phyloP scores from a whole-genome alignment of 2,113 vertebrate genomes.

The Ameiurus melas region DNA sequence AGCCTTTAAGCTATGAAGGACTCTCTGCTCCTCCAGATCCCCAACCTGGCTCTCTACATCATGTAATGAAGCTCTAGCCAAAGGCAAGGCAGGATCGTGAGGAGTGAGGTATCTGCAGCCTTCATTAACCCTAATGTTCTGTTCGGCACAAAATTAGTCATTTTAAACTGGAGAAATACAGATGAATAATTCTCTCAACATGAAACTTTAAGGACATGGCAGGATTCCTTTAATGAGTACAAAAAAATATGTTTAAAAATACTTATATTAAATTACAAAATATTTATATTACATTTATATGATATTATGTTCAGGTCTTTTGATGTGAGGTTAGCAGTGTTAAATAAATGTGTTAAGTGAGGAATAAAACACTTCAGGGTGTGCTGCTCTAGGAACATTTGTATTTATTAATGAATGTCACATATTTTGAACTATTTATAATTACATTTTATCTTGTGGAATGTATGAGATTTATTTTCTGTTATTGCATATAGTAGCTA shows the following conservation, averaged over 20 bases:
- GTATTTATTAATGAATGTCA: neutral
- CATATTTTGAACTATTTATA: neutral
- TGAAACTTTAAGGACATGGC: neutral
- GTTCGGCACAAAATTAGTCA: neutral
- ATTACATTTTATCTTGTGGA: neutral
- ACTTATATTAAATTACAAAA: neutral
- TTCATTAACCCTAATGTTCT: conserved; percentile 38
- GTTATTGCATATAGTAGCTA: neutral
- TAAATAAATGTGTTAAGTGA: neutral
- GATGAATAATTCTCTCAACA: conserved; percentile 6
- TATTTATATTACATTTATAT: neutral
- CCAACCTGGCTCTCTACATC: conserved; percentile 23
- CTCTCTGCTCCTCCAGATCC: conserved; percentile 12
- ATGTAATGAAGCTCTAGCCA: conserved; percentile 50
- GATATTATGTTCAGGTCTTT: neutral
- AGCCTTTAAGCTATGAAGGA: conserved; percentile 39
- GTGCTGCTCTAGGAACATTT: neutral
- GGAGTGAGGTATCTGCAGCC: conserved; percentile 28
- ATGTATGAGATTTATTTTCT: neutral
- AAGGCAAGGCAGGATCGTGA: conserved; percentile 31
- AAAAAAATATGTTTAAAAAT: conserved; percentile 14
- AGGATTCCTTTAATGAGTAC: neutral
- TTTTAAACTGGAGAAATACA: conserved; percentile 10
- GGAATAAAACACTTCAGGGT: neutral
- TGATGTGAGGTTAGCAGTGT: neutral